phyloP scores from a whole-genome alignment of 2,113 vertebrate species.

The Sylvietta virens region DNA sequence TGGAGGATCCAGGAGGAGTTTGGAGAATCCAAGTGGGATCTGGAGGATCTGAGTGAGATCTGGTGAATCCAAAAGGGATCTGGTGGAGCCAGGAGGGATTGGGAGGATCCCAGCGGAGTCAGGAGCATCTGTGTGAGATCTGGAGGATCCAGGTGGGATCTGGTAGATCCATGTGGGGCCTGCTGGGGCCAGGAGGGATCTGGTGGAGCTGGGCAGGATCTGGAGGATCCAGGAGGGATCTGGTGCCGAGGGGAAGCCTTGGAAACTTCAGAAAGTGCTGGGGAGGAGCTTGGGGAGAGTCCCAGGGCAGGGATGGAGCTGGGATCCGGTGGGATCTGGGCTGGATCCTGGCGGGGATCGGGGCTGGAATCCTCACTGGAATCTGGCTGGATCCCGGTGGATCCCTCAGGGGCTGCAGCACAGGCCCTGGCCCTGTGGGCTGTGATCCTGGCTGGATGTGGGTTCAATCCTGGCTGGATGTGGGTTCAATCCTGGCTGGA shows the following conservation, averaged over 20 bases:
- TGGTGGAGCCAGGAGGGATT: too few relatives aligned
- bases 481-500: too few relatives aligned
- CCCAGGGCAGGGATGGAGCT: not conserved
- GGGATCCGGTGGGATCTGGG: not conserved
- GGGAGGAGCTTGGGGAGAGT: conserved; percentile 57
- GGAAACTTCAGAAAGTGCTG: conserved; percentile 69
- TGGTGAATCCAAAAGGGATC: not conserved
- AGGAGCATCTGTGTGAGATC: not conserved
- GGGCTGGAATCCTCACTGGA: not conserved
- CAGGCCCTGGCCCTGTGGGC: not conserved
- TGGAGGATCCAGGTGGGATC: not conserved
- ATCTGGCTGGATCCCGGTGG: not conserved
- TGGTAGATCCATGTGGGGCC: too few relatives aligned
- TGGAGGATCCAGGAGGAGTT: not conserved
- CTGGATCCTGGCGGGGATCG: not conserved
- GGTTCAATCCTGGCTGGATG: not conserved
- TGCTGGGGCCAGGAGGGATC: too few relatives aligned
- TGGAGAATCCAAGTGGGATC: conserved; percentile 32
- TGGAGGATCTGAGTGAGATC: not conserved
- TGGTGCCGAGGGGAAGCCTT: conserved; percentile 49
- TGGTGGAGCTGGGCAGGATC: too few relatives aligned
- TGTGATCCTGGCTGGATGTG: not conserved
- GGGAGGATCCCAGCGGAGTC: not conserved
- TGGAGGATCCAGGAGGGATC: not conserved
- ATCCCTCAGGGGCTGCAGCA: too few relatives aligned